Conservation (phyloP, 2,113 vertebrate species). For the Bufo bufo region DNA sequence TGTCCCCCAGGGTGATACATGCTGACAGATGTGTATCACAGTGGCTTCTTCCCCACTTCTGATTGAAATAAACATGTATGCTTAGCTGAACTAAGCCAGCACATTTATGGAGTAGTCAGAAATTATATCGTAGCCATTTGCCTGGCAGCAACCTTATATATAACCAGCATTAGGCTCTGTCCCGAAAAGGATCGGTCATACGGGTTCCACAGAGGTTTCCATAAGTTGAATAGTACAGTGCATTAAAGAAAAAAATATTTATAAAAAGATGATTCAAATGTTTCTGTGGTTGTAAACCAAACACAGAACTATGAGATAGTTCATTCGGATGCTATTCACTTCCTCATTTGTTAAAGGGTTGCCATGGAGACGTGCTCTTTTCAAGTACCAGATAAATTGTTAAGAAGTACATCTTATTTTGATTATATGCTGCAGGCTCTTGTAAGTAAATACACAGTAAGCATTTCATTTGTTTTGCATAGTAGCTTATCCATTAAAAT, state of each 20-base stretch:
- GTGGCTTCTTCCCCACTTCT: no score
- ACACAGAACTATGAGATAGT: constrained; percentile 62
- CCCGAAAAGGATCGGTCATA: neutral
- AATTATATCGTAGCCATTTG: no score
- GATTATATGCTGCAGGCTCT: constrained; percentile 62
- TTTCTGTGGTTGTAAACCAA: constrained; percentile 63
- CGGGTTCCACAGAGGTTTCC: neutral
- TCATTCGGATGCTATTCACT: constrained; percentile 63
- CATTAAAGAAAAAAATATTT: neutral
- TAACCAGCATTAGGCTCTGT: neutral
- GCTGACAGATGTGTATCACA: no score
- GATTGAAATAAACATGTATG: no score
- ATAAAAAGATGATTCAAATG: neutral
- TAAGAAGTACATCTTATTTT: constrained; percentile 64
- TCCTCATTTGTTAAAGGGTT: constrained; percentile 68
- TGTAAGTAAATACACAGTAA: constrained; percentile 61
- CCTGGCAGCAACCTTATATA: no score
- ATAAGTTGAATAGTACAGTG: neutral
- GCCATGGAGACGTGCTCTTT: constrained; percentile 67
- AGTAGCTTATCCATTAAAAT: constrained; percentile 58
- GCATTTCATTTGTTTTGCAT: constrained; percentile 58
- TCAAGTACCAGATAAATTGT: constrained; percentile 67
- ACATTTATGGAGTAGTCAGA: no score
- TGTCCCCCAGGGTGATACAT: no score
- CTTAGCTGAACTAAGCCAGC: no score